Evolutionary conservation across 1,140 invertebrate genomes (phyloP).

Genomic region (Sycophila sp.): DNA sequence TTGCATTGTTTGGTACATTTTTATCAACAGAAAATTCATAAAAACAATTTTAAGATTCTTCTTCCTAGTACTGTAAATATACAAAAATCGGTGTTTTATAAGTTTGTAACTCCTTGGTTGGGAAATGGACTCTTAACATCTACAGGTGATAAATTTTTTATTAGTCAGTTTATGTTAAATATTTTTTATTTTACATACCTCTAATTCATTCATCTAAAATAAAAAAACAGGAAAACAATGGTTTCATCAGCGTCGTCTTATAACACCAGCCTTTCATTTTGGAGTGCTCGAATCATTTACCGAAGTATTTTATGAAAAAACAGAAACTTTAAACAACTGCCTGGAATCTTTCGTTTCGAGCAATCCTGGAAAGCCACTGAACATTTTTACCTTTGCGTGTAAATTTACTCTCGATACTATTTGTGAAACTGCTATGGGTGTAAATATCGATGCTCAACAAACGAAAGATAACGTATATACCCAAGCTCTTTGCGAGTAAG

Average conservation of each 20-base stretch:
- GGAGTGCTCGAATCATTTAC: constrained; percentile 84
- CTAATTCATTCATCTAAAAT: no score
- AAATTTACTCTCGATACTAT: constrained; percentile 82
- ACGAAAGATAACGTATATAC: constrained; percentile 79
- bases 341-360: constrained; percentile 55
- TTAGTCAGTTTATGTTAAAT: no score
- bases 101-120: background rate
- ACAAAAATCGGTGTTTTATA: constrained; percentile 43
- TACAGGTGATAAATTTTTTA: background rate
- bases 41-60: background rate
- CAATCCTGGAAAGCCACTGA: constrained; percentile 61
- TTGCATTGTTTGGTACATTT: no score
- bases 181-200: no score
- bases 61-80: constrained; percentile 1
- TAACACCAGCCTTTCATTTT: constrained; percentile 91
- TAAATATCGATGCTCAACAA: constrained; percentile 77
- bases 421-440: constrained; percentile 89
- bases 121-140: background rate
- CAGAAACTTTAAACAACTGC: constrained; percentile 69
- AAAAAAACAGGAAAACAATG: constrained; percentile 77
- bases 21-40: no score
- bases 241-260: constrained; percentile 79
- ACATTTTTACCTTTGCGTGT: constrained; percentile 74
- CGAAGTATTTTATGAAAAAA: constrained; percentile 78
- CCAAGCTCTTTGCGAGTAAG: constrained; percentile 69